Conservation (phyloP, 2,888 invertebrate genomes). For the Siphlonurus alternatus region DNA sequence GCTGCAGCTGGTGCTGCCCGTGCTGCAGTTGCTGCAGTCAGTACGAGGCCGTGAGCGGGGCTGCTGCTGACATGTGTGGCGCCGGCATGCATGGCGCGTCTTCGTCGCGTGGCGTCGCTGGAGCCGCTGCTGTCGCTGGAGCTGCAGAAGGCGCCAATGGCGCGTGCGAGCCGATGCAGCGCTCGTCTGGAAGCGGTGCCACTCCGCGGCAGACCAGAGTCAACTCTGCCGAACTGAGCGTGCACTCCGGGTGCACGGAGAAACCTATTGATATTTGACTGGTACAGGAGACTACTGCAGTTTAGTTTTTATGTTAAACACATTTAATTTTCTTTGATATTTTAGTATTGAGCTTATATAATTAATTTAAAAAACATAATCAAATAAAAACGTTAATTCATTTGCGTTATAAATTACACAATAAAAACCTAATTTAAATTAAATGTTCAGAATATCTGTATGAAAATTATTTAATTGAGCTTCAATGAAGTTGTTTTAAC, state of each 20-base stretch:
- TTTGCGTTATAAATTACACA: no score
- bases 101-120: slow-evolving; percentile 10
- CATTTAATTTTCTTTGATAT: no score
- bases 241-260: neutral
- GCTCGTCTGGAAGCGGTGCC: slow-evolving; percentile 38
- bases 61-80: slow-evolving; percentile 19
- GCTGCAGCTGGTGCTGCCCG: slow-evolving; percentile 22
- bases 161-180: slow-evolving; percentile 15
- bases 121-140: slow-evolving; percentile 9
- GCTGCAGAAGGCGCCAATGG: slow-evolving; percentile 14
- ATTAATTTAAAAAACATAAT: no score
- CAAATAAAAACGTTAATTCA: no score
- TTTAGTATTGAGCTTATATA: no score
- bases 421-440: no score
- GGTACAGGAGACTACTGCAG: no score
- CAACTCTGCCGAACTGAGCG: slow-evolving; percentile 23
- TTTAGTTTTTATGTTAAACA: no score
- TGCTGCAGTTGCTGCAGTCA: slow-evolving; percentile 22
- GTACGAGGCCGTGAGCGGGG: slow-evolving; percentile 23
- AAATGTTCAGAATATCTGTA: no score
- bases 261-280: neutral
- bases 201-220: slow-evolving; percentile 48
- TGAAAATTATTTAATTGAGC: no score
- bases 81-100: slow-evolving; percentile 11
- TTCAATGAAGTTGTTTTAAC: no score